Percentiles rank a stretch among this genome's conserved stretches.
Evolutionary conservation across 2,797 vertebrate genomes (phyloP).

Genomic region (Sebastiscus tertius): DNA sequence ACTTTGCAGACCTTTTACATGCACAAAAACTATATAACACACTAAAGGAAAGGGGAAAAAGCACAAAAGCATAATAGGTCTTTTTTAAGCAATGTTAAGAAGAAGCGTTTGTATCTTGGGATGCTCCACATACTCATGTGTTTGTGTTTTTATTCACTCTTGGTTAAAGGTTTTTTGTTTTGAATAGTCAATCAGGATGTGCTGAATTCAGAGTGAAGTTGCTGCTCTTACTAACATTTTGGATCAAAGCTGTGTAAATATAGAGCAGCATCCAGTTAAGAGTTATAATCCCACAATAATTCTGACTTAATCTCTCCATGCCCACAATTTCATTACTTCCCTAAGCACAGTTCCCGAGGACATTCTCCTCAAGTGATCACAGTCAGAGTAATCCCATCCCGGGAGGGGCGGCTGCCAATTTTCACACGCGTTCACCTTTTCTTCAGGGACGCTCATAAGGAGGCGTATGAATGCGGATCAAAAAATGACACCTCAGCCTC

Average conservation of each 20-base stretch:
- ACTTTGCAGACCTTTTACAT: too few species aligned
- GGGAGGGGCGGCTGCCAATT: constrained; percentile 32
- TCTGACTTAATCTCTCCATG: constrained; percentile 75
- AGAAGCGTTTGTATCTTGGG: constrained; percentile 31
- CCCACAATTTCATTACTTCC: constrained; percentile 73
- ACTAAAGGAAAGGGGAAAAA: too few species aligned
- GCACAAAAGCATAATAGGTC: too few species aligned
- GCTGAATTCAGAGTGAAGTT: constrained; percentile 49
- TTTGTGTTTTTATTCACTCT: constrained; percentile 17
- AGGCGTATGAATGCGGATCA: constrained; percentile 16
- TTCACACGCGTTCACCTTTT: constrained; percentile 31
- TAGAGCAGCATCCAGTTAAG: constrained; percentile 45
- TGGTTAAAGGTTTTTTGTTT: not conserved
- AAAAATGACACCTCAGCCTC: constrained; percentile 12
- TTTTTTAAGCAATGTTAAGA: constrained; percentile 9
- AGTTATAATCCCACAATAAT: constrained; percentile 77
- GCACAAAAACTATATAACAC: too few species aligned
- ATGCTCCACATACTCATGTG: constrained; percentile 19
- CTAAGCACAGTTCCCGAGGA: constrained; percentile 59
- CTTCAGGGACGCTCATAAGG: constrained; percentile 13
- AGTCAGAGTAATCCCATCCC: constrained; percentile 61
- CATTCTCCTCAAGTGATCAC: constrained; percentile 65
- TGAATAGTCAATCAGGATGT: constrained; percentile 30
- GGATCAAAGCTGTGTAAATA: constrained; percentile 62
- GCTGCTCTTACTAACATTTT: constrained; percentile 56